Evolutionary conservation across 2,113 vertebrate genomes (phyloP).

Genomic region (Mormyrus lacerda): DNA sequence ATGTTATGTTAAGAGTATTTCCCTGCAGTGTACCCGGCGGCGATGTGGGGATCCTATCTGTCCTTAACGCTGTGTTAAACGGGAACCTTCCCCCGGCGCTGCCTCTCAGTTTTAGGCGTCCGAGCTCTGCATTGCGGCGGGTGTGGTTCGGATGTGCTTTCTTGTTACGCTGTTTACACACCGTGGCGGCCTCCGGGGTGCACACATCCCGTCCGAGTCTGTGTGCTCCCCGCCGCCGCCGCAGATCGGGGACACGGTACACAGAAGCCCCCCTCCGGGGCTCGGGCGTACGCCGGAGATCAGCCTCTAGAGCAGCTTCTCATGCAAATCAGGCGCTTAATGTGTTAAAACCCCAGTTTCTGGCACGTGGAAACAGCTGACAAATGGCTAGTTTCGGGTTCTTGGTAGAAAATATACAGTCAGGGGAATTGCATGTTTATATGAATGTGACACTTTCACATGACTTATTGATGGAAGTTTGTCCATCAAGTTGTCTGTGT

Average conservation of each 20-base stretch:
- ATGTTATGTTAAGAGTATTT: background rate
- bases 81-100: constrained; percentile 24
- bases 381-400: background rate
- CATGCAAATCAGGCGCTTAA: background rate
- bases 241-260: background rate
- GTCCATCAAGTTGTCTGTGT: background rate
- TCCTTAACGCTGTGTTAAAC: constrained; percentile 25
- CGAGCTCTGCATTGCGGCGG: constrained; percentile 49
- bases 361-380: background rate
- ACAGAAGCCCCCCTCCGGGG: background rate
- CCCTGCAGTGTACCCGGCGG: background rate
- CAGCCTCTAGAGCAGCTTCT: background rate
- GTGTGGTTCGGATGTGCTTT: constrained; percentile 39
- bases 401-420: background rate
- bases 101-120: constrained; percentile 22
- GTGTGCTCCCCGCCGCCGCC: background rate
- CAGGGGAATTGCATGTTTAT: background rate
- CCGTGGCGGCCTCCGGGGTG: background rate
- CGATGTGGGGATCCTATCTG: background rate
- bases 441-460: background rate
- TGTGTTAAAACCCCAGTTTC: background rate
- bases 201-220: background rate
- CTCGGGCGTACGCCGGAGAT: background rate
- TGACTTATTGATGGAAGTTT: background rate
- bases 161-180: background rate